Base-by-base conservation (phyloP, 92 coral and sea anemone genomes). In the Muricea muricata region DNA sequence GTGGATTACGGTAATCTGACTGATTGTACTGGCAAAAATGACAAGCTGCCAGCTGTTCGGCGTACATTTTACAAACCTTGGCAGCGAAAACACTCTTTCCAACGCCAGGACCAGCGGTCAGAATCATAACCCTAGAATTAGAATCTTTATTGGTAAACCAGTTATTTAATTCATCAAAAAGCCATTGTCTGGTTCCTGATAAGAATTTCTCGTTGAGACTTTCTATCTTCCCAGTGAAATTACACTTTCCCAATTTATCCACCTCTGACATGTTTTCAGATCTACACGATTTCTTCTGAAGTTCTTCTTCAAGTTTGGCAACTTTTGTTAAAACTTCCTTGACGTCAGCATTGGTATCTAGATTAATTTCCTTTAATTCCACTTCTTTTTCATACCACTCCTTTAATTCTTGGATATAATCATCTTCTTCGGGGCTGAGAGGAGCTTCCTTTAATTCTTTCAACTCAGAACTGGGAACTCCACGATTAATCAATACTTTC, bases 61-160 rank as follows among this genome's bases (percentile, higher is more conserved):
- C 31, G 46, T 80, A 61, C 37, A 33, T 33, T 32, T 80, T 56
- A 40, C 85, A 80, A 14, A 23, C 76, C 13, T 72, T 52, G 32
- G 85, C 85, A 41, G 75, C 69, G 66, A 80, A 65, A 32, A 80
- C 85, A 24, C 75, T 80, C 56, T 80, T 80, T 7, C 85, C 85
- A 48, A 80, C 52, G 40, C 85, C 85, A 40, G 85, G 75, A 10
- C 72, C 72, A 10, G 66, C 86, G 55, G 78, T 81, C 9, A 81
- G 29, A 34, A 80, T 41, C 34, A 80, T 50, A 17, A 68, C 15
- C 24, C 11, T 32, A 32, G 63, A 63, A 35, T 67, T 75, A 2
- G 78, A 31, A 11, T 81, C 78, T 29, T 68, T 46, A 14, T 46
- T 29, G n/a, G 54, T 8, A 50, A 81, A 81, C 86, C 86, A 81